phyloP scores from a whole-genome alignment of 2,113 vertebrate genomes.

The Ondatra zibethicus region DNA sequence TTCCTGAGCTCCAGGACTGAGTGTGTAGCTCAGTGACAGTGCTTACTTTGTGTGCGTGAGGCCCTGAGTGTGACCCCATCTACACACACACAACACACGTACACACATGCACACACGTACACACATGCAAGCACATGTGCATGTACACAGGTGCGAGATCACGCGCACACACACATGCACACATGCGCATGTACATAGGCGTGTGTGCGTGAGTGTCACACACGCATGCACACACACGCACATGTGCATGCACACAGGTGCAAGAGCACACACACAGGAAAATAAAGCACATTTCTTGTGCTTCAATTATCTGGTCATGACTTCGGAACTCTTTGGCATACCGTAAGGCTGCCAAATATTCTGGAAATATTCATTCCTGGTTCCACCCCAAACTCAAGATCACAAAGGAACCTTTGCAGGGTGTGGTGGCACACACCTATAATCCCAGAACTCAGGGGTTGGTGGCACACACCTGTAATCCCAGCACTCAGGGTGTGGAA shows the following conservation, averaged over 20 bases:
- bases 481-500: neutral
- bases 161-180: neutral
- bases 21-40: no score
- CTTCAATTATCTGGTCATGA: neutral
- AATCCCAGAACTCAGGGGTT: neutral
- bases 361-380: neutral
- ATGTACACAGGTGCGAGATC: no score
- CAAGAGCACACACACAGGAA: neutral
- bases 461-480: neutral
- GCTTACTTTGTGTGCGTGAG: no score
- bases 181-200: no score
- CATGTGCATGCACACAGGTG: neutral
- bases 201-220: neutral
- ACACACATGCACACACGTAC: no score
- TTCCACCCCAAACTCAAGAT: neutral
- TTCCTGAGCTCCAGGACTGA: no score
- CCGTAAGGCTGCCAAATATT: neutral
- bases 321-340: neutral
- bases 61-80: no score
- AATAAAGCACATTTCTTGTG: neutral
- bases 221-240: neutral
- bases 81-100: no score
- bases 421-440: neutral
- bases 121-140: no score
- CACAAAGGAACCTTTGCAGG: neutral